phyloP scores from a whole-genome alignment of 2,797 vertebrate species.

The Sarcophilus harrisii region DNA sequence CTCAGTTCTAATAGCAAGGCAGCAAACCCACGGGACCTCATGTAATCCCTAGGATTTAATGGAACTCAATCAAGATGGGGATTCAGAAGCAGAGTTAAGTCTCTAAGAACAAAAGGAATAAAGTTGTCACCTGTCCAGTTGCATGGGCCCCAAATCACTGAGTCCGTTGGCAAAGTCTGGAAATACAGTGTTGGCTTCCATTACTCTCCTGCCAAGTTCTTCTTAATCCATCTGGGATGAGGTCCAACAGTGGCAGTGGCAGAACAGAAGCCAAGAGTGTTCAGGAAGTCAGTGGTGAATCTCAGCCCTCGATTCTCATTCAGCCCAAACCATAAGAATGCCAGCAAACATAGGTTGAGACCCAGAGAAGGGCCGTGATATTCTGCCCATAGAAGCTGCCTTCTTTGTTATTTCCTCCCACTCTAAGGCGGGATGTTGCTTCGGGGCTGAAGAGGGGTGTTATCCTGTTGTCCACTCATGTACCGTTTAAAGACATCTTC shows the following conservation, averaged over 20 bases:
- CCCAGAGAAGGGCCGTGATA: neutral
- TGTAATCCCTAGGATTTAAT: neutral
- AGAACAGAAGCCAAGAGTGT: too few species aligned
- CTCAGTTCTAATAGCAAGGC: neutral
- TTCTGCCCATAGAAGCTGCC: neutral
- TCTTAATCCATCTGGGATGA: neutral
- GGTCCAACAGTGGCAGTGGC: neutral
- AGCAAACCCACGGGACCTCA: conserved; percentile 39
- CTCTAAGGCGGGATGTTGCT: neutral
- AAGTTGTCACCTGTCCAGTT: neutral
- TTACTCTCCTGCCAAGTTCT: neutral
- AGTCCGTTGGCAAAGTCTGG: neutral
- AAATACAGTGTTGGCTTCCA: neutral
- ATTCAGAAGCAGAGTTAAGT: conserved; percentile 39
- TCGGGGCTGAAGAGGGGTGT: neutral
- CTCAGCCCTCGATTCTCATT: neutral
- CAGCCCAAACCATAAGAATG: neutral
- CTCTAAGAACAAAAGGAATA: conserved; percentile 19
- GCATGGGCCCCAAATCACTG: neutral
- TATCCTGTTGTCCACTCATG: neutral
- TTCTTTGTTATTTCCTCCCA: neutral
- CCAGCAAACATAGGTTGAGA: neutral
- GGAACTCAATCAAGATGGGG: conserved; percentile 21
- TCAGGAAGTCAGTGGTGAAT: neutral
- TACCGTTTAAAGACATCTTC: neutral